Conservation (phyloP, 2,888 invertebrate species). For the Oeneis ivallda region DNA sequence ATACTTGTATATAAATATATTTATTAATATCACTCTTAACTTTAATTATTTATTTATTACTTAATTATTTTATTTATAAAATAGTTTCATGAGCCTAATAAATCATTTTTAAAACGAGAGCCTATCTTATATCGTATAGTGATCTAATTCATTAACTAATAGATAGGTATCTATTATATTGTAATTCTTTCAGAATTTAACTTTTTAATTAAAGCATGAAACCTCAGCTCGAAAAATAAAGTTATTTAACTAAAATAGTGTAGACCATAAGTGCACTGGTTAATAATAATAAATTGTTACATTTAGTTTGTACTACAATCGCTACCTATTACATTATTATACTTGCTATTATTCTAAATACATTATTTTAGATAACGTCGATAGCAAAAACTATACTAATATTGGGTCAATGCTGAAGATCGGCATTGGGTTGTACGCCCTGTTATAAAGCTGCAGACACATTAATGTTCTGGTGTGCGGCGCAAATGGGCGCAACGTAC, state of each 20-base stretch:
- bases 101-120: background rate
- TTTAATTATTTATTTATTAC: background rate
- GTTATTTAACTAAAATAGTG: too few species aligned
- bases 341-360: background rate
- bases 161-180: background rate
- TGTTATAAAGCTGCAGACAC: too few species aligned
- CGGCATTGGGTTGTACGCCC: too few species aligned
- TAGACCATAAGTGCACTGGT: background rate
- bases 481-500: too few species aligned
- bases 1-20: conserved; percentile 34
- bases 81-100: background rate
- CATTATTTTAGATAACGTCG: background rate
- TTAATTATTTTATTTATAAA: too few species aligned
- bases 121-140: background rate
- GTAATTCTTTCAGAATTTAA: background rate
- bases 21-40: conserved; percentile 8
- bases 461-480: too few species aligned
- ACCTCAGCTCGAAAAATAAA: conserved; percentile 24
- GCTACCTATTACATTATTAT: background rate
- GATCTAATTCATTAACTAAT: too few species aligned
- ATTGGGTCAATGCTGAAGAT: too few species aligned
- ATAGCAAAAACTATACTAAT: too few species aligned
- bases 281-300: background rate
- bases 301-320: conserved; percentile 5
- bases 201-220: conserved; percentile 26